Percentiles rank a stretch among this genome's conserved stretches.
Conservation (phyloP, 2,888 invertebrate genomes). For the Drosophila peninsularis region DNA sequence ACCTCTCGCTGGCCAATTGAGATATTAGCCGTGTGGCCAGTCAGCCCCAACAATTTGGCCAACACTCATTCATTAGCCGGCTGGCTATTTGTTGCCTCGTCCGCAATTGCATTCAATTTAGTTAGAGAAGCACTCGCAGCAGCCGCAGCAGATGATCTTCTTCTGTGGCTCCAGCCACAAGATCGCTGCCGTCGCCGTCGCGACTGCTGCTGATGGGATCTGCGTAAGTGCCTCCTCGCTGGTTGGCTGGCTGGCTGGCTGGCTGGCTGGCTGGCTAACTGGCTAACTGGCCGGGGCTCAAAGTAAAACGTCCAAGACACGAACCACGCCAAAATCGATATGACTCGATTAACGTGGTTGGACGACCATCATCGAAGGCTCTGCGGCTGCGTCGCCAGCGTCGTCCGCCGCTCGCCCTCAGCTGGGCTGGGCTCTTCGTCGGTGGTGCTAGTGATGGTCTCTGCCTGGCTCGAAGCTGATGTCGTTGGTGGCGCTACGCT, state of each 20-base stretch:
- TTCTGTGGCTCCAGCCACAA: constrained; percentile 16
- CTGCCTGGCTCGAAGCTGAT: constrained; percentile 53
- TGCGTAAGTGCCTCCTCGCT: constrained; percentile 59
- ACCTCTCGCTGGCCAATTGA: constrained; percentile 62
- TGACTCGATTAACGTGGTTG: constrained; percentile 77
- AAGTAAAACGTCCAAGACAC: constrained; percentile 76
- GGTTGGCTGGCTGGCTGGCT: constrained; percentile 27
- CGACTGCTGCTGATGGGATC: constrained; percentile 66
- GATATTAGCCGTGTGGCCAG: constrained; percentile 64
- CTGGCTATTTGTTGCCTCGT: constrained; percentile 45
- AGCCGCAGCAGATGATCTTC: constrained; percentile 22
- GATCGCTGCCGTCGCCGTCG: constrained; percentile 26
- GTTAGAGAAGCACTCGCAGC: constrained; percentile 58
- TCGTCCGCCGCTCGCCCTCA: constrained; percentile 3
- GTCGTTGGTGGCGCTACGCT: constrained; percentile 66
- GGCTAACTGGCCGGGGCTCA: constrained; percentile 32
- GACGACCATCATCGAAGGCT: constrained; percentile 34
- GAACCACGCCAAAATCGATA: constrained; percentile 78
- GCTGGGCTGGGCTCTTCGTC: constrained; percentile 39
- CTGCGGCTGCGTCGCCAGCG: constrained; percentile 17
- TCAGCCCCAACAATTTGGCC: constrained; percentile 65
- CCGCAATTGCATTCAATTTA: constrained; percentile 78
- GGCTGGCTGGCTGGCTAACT: neutral
- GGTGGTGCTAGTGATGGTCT: constrained; percentile 77
- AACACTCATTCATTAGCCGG: constrained; percentile 78